Conservation (phyloP, 2,113 vertebrate species). For the Physeter macrocephalus region DNA sequence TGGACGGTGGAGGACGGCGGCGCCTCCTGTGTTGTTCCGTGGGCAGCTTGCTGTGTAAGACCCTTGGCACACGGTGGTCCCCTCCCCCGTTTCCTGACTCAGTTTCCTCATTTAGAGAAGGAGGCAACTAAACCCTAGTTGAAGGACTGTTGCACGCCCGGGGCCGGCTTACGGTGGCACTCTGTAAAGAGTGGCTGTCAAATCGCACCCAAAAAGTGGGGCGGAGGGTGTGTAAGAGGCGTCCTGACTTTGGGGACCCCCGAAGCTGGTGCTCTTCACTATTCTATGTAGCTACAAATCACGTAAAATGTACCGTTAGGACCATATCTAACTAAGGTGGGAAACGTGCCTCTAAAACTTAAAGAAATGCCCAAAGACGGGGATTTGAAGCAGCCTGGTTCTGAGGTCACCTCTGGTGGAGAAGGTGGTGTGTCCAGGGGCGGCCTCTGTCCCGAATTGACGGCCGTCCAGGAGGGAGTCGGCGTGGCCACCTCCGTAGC, state of each 20-base stretch:
- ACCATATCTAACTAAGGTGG: neutral
- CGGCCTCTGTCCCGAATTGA: neutral
- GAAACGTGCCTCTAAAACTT: neutral
- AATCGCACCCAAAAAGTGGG: neutral
- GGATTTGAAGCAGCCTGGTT: neutral
- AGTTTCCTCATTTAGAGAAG: neutral
- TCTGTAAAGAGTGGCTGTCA: fast-evolving
- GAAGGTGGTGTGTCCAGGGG: neutral
- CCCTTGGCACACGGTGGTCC: fast-evolving
- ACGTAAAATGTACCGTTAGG: neutral
- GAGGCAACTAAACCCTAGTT: neutral
- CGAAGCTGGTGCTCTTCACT: neutral
- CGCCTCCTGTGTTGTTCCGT: fast-evolving
- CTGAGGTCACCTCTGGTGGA: neutral
- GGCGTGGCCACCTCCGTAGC: neutral
- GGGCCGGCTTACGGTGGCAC: fast-evolving
- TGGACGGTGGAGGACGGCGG: fast-evolving
- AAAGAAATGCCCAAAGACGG: fast-evolving
- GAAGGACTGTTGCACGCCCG: neutral
- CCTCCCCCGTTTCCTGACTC: neutral
- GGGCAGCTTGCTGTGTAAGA: fast-evolving
- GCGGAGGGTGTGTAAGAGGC: fast-evolving
- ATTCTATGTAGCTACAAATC: fast-evolving
- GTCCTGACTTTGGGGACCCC: neutral
- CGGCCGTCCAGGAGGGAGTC: neutral